Evolutionary conservation across 2,113 vertebrate genomes (phyloP), one percentile per base, ranked within the genome.

Genomic region (Sarotherodon lohbergeri): DNA sequence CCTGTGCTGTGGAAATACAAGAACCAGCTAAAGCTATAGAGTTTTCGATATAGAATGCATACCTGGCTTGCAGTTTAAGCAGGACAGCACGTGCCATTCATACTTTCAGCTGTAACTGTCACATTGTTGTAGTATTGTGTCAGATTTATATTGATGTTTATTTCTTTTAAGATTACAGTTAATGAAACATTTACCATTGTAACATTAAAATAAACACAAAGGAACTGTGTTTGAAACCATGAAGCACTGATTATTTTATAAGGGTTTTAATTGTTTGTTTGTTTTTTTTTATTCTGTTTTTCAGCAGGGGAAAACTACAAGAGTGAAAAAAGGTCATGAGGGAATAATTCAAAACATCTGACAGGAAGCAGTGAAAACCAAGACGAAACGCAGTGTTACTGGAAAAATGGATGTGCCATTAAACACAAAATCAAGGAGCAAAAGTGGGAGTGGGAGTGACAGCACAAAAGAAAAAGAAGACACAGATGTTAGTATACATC

Each of bases 381-480:
- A 59, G 56, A 57, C 13, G 13, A 14, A 57, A 59, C 56, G 13
- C 24, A 61, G 27, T 16, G 14, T 17, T 17, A 61, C 57, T 0
- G 57, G 29, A 34, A 0, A 61, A 32, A 32, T 34, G 29, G 14
- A 34, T 32, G 4, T 1, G 0, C 29, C 1, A 32, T 16, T 17
- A 2, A 32, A 32, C 29, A 61, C 27, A 61, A 32, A 0, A 4
- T 17, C 0, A 10, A 10, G 0, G 0, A 17, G 57, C 1, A 0
- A 32, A 32, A 61, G 13, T 0, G 0, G 0, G 6, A 27, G 13
- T 0, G 7, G 0, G 57, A 32, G 1, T 61, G 57, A 10, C 0
- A 9, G 3, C 27, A 61, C 27, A 0, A 0, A 32, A 61, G 57
- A 17, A 32, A 1, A 9, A 29, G 27, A 32, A 17, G 27, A 61